phyloP scores from a whole-genome alignment of 2,113 vertebrate species.

The Conger conger region DNA sequence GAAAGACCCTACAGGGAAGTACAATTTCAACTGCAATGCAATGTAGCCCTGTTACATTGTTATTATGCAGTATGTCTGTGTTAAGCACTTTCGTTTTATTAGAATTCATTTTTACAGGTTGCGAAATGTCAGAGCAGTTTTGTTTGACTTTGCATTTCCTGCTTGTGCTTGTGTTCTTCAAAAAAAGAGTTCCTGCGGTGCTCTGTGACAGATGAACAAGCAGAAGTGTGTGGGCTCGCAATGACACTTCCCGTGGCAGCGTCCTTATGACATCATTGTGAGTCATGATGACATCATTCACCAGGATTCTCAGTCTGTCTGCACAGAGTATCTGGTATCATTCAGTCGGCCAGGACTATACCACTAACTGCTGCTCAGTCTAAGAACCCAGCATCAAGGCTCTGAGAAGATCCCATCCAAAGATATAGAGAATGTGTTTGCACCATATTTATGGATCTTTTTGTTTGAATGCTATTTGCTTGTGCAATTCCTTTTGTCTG shows the following conservation, averaged over 20 bases:
- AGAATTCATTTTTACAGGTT: not conserved
- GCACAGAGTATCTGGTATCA: too few relatives aligned
- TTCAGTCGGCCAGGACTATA: too few relatives aligned
- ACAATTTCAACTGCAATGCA: too few relatives aligned
- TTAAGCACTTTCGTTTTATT: not conserved
- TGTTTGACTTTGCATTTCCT: slow-evolving; percentile 10
- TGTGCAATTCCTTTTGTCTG: too few relatives aligned
- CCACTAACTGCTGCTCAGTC: too few relatives aligned
- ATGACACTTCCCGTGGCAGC: slow-evolving; percentile 7
- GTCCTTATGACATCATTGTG: not conserved
- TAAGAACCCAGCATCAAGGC: too few relatives aligned
- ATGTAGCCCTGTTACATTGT: not conserved
- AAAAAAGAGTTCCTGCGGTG: slow-evolving; percentile 32
- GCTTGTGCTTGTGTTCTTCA: slow-evolving; percentile 36
- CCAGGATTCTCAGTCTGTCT: not conserved
- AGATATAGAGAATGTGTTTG: too few relatives aligned
- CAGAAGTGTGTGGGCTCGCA: slow-evolving; percentile 48
- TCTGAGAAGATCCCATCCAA: too few relatives aligned
- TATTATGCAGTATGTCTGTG: not conserved
- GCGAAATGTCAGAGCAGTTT: not conserved
- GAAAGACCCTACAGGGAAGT: too few relatives aligned
- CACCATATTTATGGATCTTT: too few relatives aligned
- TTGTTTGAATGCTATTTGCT: too few relatives aligned
- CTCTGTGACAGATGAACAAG: slow-evolving; percentile 45
- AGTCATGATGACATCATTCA: not conserved